phyloP scores from a whole-genome alignment of 2,113 vertebrate genomes.

The Choloepus hoffmanni region DNA sequence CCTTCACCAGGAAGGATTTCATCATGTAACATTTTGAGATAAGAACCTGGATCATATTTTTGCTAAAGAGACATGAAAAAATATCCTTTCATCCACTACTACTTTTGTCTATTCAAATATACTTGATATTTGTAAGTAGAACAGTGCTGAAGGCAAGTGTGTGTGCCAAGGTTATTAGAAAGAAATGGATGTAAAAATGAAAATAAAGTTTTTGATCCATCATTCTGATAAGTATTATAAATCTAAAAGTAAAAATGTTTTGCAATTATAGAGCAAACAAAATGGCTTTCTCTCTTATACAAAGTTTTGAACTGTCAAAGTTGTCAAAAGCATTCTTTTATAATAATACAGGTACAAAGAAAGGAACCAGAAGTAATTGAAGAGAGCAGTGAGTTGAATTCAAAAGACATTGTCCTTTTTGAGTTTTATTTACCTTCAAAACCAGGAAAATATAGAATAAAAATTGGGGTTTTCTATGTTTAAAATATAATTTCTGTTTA shows the following conservation, averaged over 20 bases:
- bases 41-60: background rate
- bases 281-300: background rate
- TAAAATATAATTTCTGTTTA: background rate
- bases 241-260: background rate
- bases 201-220: background rate
- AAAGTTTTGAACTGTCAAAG: background rate
- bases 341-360: background rate
- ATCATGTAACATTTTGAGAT: background rate
- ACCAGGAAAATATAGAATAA: background rate
- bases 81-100: background rate
- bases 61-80: background rate
- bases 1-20: background rate
- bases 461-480: background rate
- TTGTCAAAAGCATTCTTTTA: background rate
- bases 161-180: too few species aligned
- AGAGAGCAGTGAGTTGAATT: background rate
- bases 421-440: background rate
- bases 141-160: background rate
- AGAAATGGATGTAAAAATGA: background rate
- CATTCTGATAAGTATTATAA: background rate
- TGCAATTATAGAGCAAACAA: background rate
- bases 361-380: background rate
- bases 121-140: background rate
- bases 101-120: background rate
- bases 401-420: background rate